A percentile compares a stretch with the other conserved stretches of the same genome.
Conservation (phyloP, 2,888 invertebrate species). For the Drosophila paramelanica region DNA sequence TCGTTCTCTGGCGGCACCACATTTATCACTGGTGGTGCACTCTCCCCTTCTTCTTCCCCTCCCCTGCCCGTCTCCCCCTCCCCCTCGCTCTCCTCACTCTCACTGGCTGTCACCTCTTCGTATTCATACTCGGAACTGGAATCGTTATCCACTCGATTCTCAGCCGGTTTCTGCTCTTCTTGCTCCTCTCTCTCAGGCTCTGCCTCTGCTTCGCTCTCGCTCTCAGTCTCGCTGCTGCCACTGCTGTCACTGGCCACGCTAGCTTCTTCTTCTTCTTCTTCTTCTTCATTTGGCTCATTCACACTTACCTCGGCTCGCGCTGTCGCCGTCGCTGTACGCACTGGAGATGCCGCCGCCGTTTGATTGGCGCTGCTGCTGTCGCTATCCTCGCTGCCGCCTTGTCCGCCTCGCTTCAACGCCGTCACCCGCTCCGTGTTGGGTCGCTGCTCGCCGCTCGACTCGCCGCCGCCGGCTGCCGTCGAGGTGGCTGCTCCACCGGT, state of each 20-base stretch:
- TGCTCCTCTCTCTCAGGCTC: slow-evolving; percentile 19
- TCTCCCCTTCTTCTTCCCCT: slow-evolving; percentile 7
- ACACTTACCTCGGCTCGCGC: slow-evolving; percentile 92
- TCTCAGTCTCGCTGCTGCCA: slow-evolving; percentile 52
- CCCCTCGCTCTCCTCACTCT: slow-evolving; percentile 52
- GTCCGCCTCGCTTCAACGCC: slow-evolving; percentile 84
- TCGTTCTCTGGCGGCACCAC: slow-evolving; percentile 55
- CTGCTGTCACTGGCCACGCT: slow-evolving; percentile 54
- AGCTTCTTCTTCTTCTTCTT: slow-evolving; percentile 27
- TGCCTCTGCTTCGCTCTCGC: slow-evolving; percentile 29
- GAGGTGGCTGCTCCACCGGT: slow-evolving; percentile 85
- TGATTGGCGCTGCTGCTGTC: slow-evolving; percentile 86
- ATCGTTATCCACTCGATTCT: slow-evolving; percentile 1
- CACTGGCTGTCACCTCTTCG: slow-evolving; percentile 62
- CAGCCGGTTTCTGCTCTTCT: slow-evolving; percentile 1
- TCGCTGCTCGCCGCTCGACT: slow-evolving; percentile 84
- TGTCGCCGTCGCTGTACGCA: slow-evolving; percentile 89
- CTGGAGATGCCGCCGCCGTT: slow-evolving; percentile 86
- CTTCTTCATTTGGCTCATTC: slow-evolving; percentile 82
- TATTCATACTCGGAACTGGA: slow-evolving; percentile 60
- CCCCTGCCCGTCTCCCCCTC: slow-evolving; percentile 2
- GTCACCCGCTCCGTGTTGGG: slow-evolving; percentile 86
- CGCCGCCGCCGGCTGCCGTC: slow-evolving; percentile 79
- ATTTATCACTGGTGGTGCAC: slow-evolving; percentile 53
- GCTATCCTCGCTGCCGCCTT: slow-evolving; percentile 85